Evolutionary conservation across 92 coral and sea anemone genomes (phyloP).

Genomic region (Epizoanthus ramosus): DNA sequence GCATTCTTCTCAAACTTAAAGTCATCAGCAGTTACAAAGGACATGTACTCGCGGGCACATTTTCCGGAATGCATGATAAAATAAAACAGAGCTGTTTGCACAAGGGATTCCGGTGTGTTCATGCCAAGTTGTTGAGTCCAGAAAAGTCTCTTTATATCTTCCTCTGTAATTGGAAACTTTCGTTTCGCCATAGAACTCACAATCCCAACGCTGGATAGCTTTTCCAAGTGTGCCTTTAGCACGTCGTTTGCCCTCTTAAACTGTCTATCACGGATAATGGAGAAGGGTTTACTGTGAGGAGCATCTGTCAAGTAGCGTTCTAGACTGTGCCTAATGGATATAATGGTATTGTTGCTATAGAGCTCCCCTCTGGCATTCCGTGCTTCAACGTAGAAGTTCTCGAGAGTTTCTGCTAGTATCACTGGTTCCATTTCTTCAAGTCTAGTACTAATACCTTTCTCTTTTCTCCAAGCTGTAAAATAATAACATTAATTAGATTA

Average conservation of each 20-base stretch:
- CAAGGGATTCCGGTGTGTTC: constrained; percentile 46
- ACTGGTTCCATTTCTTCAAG: constrained; percentile 41
- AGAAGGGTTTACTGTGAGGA: constrained; percentile 36
- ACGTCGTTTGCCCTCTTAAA: constrained; percentile 43
- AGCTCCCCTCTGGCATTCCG: constrained; percentile 31
- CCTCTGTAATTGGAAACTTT: constrained; percentile 28
- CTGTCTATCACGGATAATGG: constrained; percentile 27
- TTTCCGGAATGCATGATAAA: constrained; percentile 21
- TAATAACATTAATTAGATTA: no score
- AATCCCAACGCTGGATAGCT: background rate
- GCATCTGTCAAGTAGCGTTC: constrained; percentile 38
- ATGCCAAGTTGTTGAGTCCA: constrained; percentile 34
- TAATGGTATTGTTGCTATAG: background rate
- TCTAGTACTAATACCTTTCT: constrained; percentile 11
- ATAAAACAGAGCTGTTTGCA: constrained; percentile 39
- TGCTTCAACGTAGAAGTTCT: constrained; percentile 49
- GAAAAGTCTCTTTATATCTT: constrained; percentile 45
- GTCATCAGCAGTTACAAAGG: constrained; percentile 5
- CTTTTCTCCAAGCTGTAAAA: constrained; percentile 29
- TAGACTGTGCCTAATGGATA: background rate
- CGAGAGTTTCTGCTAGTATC: constrained; percentile 17
- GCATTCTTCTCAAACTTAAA: background rate
- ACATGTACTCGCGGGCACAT: constrained; percentile 22
- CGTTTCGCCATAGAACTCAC: background rate
- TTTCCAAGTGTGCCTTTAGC: constrained; percentile 39